Percentiles rank a stretch among this genome's conserved stretches.
phyloP scores from a whole-genome alignment of 1,140 invertebrate species.

The Pararge aegeria region DNA sequence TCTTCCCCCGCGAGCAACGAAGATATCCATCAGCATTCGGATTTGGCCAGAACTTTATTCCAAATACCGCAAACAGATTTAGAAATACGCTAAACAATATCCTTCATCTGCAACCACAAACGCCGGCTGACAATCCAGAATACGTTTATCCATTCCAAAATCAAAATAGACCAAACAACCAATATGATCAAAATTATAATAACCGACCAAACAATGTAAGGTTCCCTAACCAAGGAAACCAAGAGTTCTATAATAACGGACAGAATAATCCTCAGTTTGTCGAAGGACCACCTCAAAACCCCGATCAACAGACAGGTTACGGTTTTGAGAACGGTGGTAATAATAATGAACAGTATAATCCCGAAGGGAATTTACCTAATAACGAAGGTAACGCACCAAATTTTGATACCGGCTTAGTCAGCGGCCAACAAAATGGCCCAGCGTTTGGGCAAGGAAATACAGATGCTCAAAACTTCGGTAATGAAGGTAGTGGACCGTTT shows the following conservation, averaged over 20 bases:
- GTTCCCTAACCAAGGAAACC: conserved; percentile 20
- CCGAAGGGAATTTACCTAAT: not conserved
- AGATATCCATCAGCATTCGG: conserved; percentile 30
- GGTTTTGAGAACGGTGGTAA: conserved; percentile 4
- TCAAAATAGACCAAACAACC: conserved; percentile 23
- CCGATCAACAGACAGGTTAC: not conserved
- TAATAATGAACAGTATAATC: not conserved
- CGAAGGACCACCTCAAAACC: not conserved
- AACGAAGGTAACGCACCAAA: not conserved
- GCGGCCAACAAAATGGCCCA: conserved; percentile 3
- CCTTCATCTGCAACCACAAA: conserved; percentile 34
- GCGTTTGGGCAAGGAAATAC: not conserved
- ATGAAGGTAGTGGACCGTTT: not conserved
- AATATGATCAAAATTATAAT: conserved; percentile 16
- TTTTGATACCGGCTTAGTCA: not conserved
- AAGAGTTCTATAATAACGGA: conserved; percentile 23
- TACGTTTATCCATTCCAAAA: conserved; percentile 16
- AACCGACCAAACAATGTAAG: conserved; percentile 23
- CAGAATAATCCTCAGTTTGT: not conserved
- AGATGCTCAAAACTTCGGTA: not conserved
- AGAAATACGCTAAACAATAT: conserved; percentile 35
- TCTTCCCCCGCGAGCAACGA: conserved; percentile 47
- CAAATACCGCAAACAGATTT: conserved; percentile 37
- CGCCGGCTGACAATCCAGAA: conserved; percentile 17
- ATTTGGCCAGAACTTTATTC: conserved; percentile 36